These are phyloP conservation scores for Aleiodes leptofemur DNA, from an alignment of 2,888 invertebrate species.

Conservation along the genomic window DNA sequence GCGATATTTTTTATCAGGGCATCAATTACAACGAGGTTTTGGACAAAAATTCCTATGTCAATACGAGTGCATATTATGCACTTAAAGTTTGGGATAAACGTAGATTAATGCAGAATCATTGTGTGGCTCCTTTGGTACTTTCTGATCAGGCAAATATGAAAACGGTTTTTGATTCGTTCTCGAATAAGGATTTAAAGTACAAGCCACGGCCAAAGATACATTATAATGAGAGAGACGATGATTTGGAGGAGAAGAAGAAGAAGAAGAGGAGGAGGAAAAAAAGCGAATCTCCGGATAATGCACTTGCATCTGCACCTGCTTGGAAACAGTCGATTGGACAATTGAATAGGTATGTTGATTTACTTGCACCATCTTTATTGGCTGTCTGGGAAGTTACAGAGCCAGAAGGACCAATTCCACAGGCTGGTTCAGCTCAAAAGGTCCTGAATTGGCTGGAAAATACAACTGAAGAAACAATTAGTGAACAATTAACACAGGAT, in stretches of 20 bases:
- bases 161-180: conserved; percentile 56
- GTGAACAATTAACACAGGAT: conserved; percentile 51
- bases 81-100: conserved; percentile 67
- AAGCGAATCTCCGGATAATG: conserved; percentile 2
- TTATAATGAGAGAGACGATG: not conserved
- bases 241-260: not conserved
- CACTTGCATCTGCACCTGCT: conserved; percentile 46
- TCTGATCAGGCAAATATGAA: conserved; percentile 62
- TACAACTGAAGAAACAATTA: conserved; percentile 46
- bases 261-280: not conserved
- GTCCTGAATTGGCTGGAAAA: conserved; percentile 69
- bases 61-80: conserved; percentile 62
- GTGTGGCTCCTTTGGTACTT: conserved; percentile 61
- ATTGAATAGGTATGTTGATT: conserved; percentile 65
- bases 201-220: not conserved
- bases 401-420: conserved; percentile 57
- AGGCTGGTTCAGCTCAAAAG: conserved; percentile 66
- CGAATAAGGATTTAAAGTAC: conserved; percentile 40
- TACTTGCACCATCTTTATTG: conserved; percentile 69
- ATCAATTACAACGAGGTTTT: conserved; percentile 63
- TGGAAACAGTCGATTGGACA: conserved; percentile 67
- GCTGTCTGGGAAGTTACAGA: conserved; percentile 69
- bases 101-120: conserved; percentile 47
- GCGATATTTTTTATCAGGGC: conserved; percentile 72
- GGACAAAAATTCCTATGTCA: conserved; percentile 60